Evolutionary conservation across 1,140 invertebrate species (phyloP), one percentile per base, ranked within the genome.

Genomic region (Leucophenga varia): DNA sequence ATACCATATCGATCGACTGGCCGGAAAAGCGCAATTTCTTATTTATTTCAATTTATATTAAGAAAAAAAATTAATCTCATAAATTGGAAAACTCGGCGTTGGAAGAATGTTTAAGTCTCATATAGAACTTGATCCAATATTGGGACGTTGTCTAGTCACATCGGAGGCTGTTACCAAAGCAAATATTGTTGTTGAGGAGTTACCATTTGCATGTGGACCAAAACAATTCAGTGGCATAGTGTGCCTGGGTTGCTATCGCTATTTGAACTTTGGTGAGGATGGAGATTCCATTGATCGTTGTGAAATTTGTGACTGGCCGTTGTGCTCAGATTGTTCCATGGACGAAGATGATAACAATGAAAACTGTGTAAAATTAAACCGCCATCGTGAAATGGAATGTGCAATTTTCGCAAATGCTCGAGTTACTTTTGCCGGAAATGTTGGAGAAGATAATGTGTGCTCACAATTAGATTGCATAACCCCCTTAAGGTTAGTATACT

Each of bases 401-500:
- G 63, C 77, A 40, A 76, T 88, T 34, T 83, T 84, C 64, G 60
- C 74, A 3, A 56, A 61, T 10, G 77, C 78, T 6, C 78, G 77
- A 56, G 81, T 80, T 19, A 78, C 77, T 52, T 89, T 88, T 64
- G 84, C 87, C 56, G 56, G 77, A 1, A 77, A 84, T 12, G 79
- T 81, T 14, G 82, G 86, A 59, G 77, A 78, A 49, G 78, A 78
- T 22, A 77, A 74, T n/a, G 76, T 80, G 18, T 80, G 84, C 37
- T 79, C 86, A 4, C 89, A 90, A 72, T 81, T 87, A 47, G 88
- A 91, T 67, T 90, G 88, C 72, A 84, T 93, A 49, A 87, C 86
- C 17, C 86, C 87, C 7, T 75, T 92, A 43, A 83, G 83, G 83
- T 84, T 77, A 74, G 70, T 72, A 22, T n/a, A n/a, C n/a, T n/a